Conservation (phyloP, 2,888 invertebrate genomes). For the Apamea monoglypha region DNA sequence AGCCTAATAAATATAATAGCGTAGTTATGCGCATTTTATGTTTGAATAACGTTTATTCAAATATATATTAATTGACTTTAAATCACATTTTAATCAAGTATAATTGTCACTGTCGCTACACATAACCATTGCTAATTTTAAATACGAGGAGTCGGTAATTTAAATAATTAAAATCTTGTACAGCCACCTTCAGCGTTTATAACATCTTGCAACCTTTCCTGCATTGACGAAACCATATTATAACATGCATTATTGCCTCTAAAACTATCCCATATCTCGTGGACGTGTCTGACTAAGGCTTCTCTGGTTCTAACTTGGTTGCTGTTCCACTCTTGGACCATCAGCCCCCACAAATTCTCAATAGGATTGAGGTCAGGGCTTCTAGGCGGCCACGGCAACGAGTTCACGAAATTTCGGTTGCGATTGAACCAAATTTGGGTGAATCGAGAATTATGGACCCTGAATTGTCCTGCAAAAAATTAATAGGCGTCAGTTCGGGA, state of each 20-base stretch:
- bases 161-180: conserved; percentile 8
- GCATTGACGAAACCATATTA: conserved; percentile 9
- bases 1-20: neutral
- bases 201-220: conserved; percentile 15
- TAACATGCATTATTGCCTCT: neutral
- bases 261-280: conserved; percentile 3
- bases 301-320: conserved; percentile 3
- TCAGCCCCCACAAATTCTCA: conserved; percentile 14
- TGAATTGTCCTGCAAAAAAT: conserved; percentile 10
- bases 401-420: neutral
- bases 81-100: conserved; percentile 5
- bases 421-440: neutral
- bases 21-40: neutral
- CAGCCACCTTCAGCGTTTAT: conserved; percentile 10
- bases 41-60: no score
- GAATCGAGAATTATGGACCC: neutral
- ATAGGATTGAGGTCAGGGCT: conserved; percentile 11
- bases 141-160: neutral
- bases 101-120: neutral
- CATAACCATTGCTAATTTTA: neutral
- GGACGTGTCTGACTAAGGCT: conserved; percentile 1
- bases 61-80: no score
- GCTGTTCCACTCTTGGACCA: conserved; percentile 6
- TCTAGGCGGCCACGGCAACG: conserved; percentile 5
- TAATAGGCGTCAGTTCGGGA: neutral